phyloP scores from a whole-genome alignment of 2,888 invertebrate species.

The Serrognathus titanus region DNA sequence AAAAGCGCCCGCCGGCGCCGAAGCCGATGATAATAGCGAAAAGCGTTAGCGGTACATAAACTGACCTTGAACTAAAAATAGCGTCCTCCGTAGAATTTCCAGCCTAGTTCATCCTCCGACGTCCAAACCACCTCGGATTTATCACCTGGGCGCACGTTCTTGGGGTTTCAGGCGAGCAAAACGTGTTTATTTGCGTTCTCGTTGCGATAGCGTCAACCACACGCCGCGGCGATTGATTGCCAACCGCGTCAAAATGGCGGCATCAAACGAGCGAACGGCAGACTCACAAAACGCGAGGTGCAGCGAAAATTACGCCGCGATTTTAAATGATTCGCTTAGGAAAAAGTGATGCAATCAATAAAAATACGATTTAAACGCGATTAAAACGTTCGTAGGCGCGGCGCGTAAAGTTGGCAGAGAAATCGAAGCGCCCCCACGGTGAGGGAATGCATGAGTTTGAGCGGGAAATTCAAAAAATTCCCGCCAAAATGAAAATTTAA shows the following conservation, averaged over 20 bases:
- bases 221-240: background rate
- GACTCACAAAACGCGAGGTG: too few species aligned
- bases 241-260: constrained; percentile 9
- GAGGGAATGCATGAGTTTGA: too few species aligned
- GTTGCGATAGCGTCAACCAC: constrained; percentile 4
- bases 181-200: background rate
- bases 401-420: too few species aligned
- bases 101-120: background rate
- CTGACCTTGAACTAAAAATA: constrained; percentile 15
- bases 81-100: background rate
- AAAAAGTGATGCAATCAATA: too few species aligned
- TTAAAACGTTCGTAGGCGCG: too few species aligned
- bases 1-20: background rate
- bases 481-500: too few species aligned
- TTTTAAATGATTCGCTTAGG: too few species aligned
- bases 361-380: too few species aligned
- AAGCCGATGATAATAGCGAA: background rate
- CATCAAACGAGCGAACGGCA: background rate
- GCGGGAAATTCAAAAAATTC: too few species aligned
- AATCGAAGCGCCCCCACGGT: too few species aligned
- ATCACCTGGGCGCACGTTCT: background rate
- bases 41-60: background rate
- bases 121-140: background rate
- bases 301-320: too few species aligned
- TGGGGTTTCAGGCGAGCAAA: background rate